phyloP scores from a whole-genome alignment of 1,140 invertebrate species.

The Melanaphis sacchari region DNA sequence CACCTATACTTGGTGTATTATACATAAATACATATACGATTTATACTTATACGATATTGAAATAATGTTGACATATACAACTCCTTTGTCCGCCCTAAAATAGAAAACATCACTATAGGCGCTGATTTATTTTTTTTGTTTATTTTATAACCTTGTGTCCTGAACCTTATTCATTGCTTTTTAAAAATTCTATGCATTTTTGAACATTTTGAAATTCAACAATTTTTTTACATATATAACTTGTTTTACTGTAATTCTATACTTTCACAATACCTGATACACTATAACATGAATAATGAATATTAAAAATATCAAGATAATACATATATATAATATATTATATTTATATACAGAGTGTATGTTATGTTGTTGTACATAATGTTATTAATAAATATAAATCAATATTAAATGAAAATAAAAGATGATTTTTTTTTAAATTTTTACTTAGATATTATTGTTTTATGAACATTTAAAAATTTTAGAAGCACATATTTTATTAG shows the following conservation, averaged over 20 bases:
- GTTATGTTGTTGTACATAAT: neutral
- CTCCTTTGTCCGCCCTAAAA: neutral
- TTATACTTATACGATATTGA: too few species aligned
- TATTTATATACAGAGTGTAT: neutral
- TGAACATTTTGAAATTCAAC: neutral
- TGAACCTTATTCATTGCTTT: neutral
- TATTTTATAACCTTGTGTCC: neutral
- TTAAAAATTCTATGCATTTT: neutral
- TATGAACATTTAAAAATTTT: too few species aligned
- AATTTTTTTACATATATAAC: neutral
- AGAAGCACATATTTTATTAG: too few species aligned
- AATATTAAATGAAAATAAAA: too few species aligned
- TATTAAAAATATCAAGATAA: neutral
- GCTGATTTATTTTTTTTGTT: neutral
- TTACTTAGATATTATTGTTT: too few species aligned
- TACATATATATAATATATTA: neutral
- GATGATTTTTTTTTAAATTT: too few species aligned
- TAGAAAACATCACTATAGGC: neutral
- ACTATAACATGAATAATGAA: neutral
- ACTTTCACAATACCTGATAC: neutral
- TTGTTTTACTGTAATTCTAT: neutral
- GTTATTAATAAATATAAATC: neutral
- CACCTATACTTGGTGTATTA: too few species aligned
- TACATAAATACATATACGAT: too few species aligned
- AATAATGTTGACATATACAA: too few species aligned